Evolutionary conservation across 2,113 vertebrate genomes (phyloP).

Genomic region (Cololabis saira): DNA sequence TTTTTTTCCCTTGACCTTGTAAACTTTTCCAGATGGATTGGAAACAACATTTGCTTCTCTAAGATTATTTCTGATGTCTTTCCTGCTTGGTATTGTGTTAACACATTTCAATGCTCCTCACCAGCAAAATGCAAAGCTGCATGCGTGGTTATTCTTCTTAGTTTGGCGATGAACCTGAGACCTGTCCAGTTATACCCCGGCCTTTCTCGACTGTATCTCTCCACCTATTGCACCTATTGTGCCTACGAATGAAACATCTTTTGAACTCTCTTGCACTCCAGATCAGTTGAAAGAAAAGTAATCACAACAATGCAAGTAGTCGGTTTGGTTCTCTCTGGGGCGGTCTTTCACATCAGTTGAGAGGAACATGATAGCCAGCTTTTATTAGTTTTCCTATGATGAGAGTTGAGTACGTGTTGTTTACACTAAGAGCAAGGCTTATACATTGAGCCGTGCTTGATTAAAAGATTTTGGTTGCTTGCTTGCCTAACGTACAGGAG

Average conservation of each 20-base stretch:
- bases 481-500: background rate
- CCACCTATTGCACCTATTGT: background rate
- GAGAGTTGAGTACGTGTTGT: constrained; percentile 44
- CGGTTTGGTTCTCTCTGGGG: constrained; percentile 22
- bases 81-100: no score
- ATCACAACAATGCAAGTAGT: background rate
- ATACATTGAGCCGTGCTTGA: constrained; percentile 32
- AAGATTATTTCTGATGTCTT: no score
- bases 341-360: constrained; percentile 44
- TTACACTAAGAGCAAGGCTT: constrained; percentile 29
- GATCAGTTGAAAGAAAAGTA: constrained; percentile 6
- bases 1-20: no score
- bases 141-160: no score
- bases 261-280: background rate
- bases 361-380: constrained; percentile 9
- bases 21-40: no score
- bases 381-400: constrained; percentile 52
- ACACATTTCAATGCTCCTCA: no score
- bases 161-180: no score
- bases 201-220: no score
- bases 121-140: no score
- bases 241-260: constrained; percentile 16
- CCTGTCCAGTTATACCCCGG: no score
- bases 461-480: constrained; percentile 36
- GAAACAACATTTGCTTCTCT: no score